These are phyloP conservation scores for Ceyx cyanopectus DNA, from an alignment of 2,113 vertebrate species.

Conservation along the genomic window DNA sequence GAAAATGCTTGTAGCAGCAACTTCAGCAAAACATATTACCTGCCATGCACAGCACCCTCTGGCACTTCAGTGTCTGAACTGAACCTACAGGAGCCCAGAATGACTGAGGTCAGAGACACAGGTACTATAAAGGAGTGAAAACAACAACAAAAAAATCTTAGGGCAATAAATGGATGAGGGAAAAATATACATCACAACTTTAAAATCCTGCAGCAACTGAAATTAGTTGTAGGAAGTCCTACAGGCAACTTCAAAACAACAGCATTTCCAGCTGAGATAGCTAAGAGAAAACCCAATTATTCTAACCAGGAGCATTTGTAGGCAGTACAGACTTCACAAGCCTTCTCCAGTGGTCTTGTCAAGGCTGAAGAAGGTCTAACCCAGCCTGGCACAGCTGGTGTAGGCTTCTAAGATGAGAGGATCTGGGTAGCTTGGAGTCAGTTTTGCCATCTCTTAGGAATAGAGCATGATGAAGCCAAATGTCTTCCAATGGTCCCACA, in stretches of 20 bases:
- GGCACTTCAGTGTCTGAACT: background rate
- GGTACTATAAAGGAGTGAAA: background rate
- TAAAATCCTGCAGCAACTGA: background rate
- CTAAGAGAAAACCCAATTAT: background rate
- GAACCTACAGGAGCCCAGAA: background rate
- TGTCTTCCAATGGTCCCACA: background rate
- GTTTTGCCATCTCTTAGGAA: background rate
- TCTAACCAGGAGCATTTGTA: background rate
- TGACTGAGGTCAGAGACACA: background rate
- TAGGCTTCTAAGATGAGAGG: background rate
- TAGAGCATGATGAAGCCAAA: background rate
- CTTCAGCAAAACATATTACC: background rate
- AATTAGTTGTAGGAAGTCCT: background rate
- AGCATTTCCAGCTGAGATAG: background rate
- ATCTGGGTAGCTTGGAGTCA: background rate
- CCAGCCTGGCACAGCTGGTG: background rate
- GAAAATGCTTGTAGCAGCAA: background rate
- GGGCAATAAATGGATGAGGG: background rate
- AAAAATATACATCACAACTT: background rate
- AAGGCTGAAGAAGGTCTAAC: background rate
- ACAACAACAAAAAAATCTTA: background rate
- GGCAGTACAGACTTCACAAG: background rate
- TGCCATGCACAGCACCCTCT: background rate
- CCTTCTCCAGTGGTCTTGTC: background rate
- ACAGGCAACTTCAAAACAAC: background rate